Evolutionary conservation across 2,113 vertebrate species (phyloP), one percentile per base, ranked within the genome.

Genomic region (Actenoides lindsayi): DNA sequence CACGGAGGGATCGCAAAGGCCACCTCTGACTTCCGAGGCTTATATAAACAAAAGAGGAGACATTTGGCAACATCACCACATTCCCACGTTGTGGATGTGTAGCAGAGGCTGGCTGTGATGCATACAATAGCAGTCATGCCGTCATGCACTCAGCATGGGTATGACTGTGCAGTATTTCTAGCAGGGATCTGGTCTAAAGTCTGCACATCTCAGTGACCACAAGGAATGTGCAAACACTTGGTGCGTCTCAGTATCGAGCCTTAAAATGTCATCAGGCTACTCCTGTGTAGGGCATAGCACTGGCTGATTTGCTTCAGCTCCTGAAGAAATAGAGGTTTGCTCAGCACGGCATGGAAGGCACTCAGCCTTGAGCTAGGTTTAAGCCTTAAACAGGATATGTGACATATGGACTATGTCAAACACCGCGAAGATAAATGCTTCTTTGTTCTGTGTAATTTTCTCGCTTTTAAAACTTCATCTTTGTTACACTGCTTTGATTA

Each of bases 361-460:
- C 80, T 89, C 53, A 92, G 86, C 81, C 83, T 50, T 59, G 63
- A 79, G 70, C 51, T 73, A 8, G 0, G 31, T 60, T 60, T 85
- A 50, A 84, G 87, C 19, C 57, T 81, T 80, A 87, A 92, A 79
- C 70, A 82, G 89, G 77, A 78, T 89, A 60, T 53, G 63, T 76
- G 89, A 77, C 94, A 94, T 85, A 94, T 80, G 96, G 96, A 87
- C 89, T 91, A 5, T 65, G 94, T 89, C 96, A 96, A 94, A 93
- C 95, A 87, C 16, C 35, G 68, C 41, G 89, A 92, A 87, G 83
- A 95, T 46, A 67, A 91, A 95, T 94, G 67, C 30, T 79, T 71
- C 77, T 94, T 96, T 91, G 51, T 93, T 83, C 81, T 53, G 39
- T 44, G 57, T 10, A 62, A 68, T 93, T 89, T 95, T 94, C 57